phyloP scores from a whole-genome alignment of 2,888 invertebrate genomes.

The Teleiodes luculella region DNA sequence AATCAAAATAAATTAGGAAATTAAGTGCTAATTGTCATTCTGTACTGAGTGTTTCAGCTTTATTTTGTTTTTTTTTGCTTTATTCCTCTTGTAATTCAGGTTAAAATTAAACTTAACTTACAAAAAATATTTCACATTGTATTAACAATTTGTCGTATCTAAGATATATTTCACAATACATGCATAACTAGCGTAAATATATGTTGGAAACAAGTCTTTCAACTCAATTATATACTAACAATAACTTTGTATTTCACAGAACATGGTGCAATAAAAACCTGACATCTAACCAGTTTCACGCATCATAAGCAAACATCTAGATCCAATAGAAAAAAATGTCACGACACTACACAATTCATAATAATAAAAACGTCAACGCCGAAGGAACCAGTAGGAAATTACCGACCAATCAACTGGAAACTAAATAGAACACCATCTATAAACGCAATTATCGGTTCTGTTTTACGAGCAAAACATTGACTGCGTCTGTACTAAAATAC shows the following conservation, averaged over 20 bases:
- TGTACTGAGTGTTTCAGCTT: too few relatives aligned
- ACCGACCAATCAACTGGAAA: constrained; percentile 62
- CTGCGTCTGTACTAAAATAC: constrained; percentile 41
- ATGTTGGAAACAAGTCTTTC: background rate
- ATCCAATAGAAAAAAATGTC: constrained; percentile 25
- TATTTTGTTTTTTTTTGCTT: too few relatives aligned
- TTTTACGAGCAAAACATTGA: constrained; percentile 70
- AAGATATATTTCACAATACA: too few relatives aligned
- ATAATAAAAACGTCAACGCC: constrained; percentile 68
- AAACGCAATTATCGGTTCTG: constrained; percentile 59
- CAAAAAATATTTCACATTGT: too few relatives aligned
- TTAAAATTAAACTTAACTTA: too few relatives aligned
- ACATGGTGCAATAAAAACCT: background rate
- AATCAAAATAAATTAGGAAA: too few relatives aligned
- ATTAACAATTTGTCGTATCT: too few relatives aligned
- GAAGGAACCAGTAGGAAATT: constrained; percentile 46
- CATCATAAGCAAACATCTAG: background rate
- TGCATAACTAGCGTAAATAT: too few relatives aligned
- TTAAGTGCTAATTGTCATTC: too few relatives aligned
- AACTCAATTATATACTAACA: background rate
- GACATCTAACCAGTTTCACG: background rate
- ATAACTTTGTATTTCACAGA: background rate
- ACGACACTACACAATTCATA: constrained; percentile 62
- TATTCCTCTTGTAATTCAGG: too few relatives aligned
- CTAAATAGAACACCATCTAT: constrained; percentile 68